Evolutionary conservation across 1,140 invertebrate genomes (phyloP).

Genomic region (Fopius arisanus): DNA sequence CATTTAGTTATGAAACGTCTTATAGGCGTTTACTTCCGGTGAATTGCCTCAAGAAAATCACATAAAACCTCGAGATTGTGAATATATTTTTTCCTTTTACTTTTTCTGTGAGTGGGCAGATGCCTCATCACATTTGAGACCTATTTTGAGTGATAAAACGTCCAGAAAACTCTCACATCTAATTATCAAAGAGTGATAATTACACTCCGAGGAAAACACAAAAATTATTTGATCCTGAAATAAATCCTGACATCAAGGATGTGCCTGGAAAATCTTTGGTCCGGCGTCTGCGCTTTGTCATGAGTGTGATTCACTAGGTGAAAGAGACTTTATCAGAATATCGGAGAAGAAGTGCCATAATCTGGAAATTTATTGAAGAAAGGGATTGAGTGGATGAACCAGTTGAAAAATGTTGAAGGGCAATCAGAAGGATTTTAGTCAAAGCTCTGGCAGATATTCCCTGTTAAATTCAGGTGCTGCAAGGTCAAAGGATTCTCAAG

Average conservation of each 20-base stretch:
- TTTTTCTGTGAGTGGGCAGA: not conserved
- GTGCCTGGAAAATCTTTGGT: conserved; percentile 53
- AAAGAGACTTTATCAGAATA: not conserved
- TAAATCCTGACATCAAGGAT: not conserved
- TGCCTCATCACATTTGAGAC: no score
- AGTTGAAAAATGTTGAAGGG: not conserved
- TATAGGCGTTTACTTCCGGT: not conserved
- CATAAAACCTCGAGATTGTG: not conserved
- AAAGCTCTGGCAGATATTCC: not conserved
- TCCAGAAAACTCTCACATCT: no score
- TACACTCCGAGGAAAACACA: no score
- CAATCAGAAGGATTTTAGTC: not conserved
- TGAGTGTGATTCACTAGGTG: conserved; percentile 14
- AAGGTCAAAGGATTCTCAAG: not conserved
- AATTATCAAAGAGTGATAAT: no score
- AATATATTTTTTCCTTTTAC: not conserved
- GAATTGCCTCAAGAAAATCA: no score
- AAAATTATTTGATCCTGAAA: no score
- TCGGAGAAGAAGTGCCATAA: not conserved
- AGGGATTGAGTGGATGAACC: not conserved
- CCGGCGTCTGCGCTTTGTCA: conserved; percentile 51
- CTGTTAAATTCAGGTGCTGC: not conserved
- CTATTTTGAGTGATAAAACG: no score
- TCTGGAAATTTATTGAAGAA: no score
- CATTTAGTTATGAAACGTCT: not conserved